These are phyloP conservation scores for Nomada ruficornis DNA, from an alignment of 2,888 invertebrate genomes.

Conservation along the genomic window DNA sequence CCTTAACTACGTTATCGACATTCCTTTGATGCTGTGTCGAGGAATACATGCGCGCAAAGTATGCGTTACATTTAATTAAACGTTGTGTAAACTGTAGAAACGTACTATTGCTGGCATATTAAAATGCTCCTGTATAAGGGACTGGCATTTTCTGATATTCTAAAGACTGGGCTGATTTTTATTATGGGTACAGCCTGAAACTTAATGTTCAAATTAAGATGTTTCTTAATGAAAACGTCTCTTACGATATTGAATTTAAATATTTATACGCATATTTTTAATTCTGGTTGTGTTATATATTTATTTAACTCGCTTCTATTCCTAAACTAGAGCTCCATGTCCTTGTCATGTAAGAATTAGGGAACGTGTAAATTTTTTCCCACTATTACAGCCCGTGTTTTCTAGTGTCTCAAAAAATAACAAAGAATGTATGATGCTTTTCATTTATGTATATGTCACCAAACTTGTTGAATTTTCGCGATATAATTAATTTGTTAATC, in stretches of 20 bases:
- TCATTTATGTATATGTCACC: too few relatives aligned
- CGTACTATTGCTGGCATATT: neutral
- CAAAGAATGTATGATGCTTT: too few relatives aligned
- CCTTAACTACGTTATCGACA: slow-evolving; percentile 5
- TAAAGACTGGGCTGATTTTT: neutral
- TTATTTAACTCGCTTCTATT: too few relatives aligned
- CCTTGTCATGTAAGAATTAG: slow-evolving; percentile 36
- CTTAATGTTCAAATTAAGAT: too few relatives aligned
- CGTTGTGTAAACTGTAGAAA: neutral
- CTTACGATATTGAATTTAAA: too few relatives aligned
- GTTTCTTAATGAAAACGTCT: too few relatives aligned
- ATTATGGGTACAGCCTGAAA: neutral
- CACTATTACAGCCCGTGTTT: slow-evolving; percentile 53
- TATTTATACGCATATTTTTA: too few relatives aligned
- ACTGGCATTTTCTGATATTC: neutral
- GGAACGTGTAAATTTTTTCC: too few relatives aligned
- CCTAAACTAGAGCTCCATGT: slow-evolving; percentile 34
- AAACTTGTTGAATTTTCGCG: too few relatives aligned
- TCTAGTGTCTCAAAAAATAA: slow-evolving; percentile 59
- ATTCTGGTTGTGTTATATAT: slow-evolving; percentile 50
- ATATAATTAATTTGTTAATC: too few relatives aligned
- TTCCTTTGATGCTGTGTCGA: neutral
- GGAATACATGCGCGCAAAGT: slow-evolving; percentile 6
- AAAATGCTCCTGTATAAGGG: neutral
- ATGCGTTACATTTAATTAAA: slow-evolving; percentile 21